Conservation (phyloP, 2,113 vertebrate species). For the Crotalus helleri region DNA sequence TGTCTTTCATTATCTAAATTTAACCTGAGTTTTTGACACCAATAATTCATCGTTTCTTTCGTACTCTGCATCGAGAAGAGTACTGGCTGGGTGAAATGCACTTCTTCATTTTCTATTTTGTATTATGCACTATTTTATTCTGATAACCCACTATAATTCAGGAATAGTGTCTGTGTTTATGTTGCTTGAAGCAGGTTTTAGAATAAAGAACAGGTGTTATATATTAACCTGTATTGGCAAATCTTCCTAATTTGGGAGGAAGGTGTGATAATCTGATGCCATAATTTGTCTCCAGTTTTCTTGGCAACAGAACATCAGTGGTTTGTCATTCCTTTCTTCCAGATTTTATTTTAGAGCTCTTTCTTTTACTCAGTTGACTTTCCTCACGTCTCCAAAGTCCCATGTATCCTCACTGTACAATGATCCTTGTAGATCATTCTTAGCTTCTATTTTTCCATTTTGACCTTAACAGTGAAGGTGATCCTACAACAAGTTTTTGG, state of each 20-base stretch:
- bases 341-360: background rate
- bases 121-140: background rate
- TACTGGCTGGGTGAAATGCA: background rate
- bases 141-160: background rate
- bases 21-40: background rate
- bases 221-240: background rate
- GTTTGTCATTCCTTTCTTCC: background rate
- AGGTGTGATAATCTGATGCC: background rate
- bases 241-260: background rate
- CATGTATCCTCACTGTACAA: background rate
- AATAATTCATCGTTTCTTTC: background rate
- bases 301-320: background rate
- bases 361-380: background rate
- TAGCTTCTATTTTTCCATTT: background rate
- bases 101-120: background rate
- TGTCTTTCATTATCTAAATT: background rate
- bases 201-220: background rate
- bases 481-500: background rate
- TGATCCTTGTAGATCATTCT: background rate
- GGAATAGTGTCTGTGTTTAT: background rate
- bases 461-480: background rate
- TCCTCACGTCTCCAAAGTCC: background rate
- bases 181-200: background rate
- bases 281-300: background rate
- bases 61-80: background rate